Conservation (phyloP, 2,797 vertebrate genomes). For the Intellagama lesueurii region DNA sequence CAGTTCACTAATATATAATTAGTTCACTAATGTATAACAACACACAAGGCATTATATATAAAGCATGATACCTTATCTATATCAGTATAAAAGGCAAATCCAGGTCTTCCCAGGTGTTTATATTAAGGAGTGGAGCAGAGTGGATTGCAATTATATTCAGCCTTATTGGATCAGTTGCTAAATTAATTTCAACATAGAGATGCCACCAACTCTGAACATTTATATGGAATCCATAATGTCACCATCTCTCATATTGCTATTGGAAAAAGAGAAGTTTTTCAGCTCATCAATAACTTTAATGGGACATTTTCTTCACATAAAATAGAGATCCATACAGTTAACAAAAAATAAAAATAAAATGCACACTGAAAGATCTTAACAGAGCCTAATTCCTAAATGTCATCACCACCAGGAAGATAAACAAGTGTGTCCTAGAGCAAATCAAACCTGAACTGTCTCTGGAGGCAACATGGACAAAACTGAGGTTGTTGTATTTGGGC, state of each 20-base stretch:
- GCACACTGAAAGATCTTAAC: not conserved
- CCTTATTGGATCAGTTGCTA: not conserved
- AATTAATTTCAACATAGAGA: not conserved
- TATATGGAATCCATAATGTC: not conserved
- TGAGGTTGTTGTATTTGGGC: no score
- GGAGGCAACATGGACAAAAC: no score
- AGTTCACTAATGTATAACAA: not conserved
- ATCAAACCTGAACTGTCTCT: no score
- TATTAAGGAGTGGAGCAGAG: not conserved
- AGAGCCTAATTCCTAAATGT: not conserved
- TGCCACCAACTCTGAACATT: not conserved
- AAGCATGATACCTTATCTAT: not conserved
- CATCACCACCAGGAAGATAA: not conserved
- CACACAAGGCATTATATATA: not conserved
- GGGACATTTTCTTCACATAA: not conserved
- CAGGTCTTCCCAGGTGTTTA: not conserved
- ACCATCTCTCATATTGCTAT: not conserved
- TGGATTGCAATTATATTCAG: conserved; percentile 1
- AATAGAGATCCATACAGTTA: not conserved
- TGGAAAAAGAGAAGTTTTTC: conserved; percentile 4
- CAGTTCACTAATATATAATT: conserved; percentile 13
- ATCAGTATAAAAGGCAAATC: conserved; percentile 20
- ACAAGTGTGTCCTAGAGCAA: no score
- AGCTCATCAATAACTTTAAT: not conserved
- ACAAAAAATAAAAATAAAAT: not conserved